These are phyloP conservation scores for Acrocyrtus sp. DNA, from an alignment of 2,888 invertebrate genomes.

Conservation along the genomic window DNA sequence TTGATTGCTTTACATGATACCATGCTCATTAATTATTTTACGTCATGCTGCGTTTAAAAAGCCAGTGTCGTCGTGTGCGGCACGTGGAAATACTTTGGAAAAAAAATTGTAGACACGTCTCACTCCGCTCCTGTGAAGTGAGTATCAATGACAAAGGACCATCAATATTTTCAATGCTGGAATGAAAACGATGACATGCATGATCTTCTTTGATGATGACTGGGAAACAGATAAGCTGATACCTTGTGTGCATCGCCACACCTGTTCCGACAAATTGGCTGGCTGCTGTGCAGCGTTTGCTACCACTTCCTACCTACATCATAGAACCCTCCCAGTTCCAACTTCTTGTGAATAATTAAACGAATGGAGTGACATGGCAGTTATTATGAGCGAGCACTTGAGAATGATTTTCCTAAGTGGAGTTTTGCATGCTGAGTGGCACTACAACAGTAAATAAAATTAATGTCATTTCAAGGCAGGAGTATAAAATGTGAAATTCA, in stretches of 20 bases:
- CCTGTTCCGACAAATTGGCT: slow-evolving; percentile 42
- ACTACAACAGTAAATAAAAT: slow-evolving; percentile 13
- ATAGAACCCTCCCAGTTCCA: not conserved
- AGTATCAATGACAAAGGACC: slow-evolving; percentile 31
- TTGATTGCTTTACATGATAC: too few species aligned
- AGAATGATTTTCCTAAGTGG: slow-evolving; percentile 11
- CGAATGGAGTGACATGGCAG: slow-evolving; percentile 33
- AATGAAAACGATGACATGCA: slow-evolving; percentile 11
- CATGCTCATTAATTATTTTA: slow-evolving; percentile 41
- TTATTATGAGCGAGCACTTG: slow-evolving; percentile 12
- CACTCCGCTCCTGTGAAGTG: not conserved
- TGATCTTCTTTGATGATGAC: slow-evolving; percentile 12
- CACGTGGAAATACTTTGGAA: slow-evolving; percentile 46
- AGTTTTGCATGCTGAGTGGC: slow-evolving; percentile 28
- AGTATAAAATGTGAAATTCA: slow-evolving; percentile 33
- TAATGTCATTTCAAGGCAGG: slow-evolving; percentile 17
- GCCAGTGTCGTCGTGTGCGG: slow-evolving; percentile 47
- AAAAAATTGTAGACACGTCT: slow-evolving; percentile 16
- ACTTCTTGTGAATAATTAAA: slow-evolving; percentile 39
- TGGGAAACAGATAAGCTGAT: slow-evolving; percentile 18
- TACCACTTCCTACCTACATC: too few species aligned
- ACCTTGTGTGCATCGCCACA: too few species aligned
- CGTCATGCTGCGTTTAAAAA: slow-evolving; percentile 43
- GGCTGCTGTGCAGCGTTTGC: not conserved
- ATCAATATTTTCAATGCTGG: not conserved